phyloP scores from a whole-genome alignment of 2,888 invertebrate species.

The Campaea margaritaria region DNA sequence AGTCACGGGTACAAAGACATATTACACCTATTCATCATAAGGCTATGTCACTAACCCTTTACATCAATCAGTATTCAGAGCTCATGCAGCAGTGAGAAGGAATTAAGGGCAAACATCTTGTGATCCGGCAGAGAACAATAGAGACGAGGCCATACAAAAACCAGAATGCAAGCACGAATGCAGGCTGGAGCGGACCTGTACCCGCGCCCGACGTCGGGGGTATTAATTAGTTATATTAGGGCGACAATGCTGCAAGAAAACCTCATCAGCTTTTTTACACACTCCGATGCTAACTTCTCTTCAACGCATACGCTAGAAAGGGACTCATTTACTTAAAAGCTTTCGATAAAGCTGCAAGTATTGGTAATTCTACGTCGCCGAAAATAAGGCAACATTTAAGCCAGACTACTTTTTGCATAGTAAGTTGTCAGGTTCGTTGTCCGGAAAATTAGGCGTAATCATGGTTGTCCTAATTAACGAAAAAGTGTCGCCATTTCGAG shows the following conservation, averaged over 20 bases:
- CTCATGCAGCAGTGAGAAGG: conserved; percentile 79
- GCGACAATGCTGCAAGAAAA: conserved; percentile 64
- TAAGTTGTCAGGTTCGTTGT: conserved; percentile 53
- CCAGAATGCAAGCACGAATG: conserved; percentile 67
- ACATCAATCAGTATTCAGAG: conserved; percentile 74
- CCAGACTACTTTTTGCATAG: conserved; percentile 32
- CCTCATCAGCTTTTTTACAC: conserved; percentile 46
- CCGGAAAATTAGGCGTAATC: conserved; percentile 74
- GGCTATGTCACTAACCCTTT: conserved; percentile 47
- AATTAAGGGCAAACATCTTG: conserved; percentile 80
- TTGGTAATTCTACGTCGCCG: conserved; percentile 2
- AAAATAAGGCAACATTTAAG: conserved; percentile 21
- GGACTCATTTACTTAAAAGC: conserved; percentile 9
- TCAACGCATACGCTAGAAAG: conserved; percentile 20
- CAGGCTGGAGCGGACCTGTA: conserved; percentile 63
- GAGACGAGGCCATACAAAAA: conserved; percentile 74
- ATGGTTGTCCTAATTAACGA: conserved; percentile 81
- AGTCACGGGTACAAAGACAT: conserved; percentile 7
- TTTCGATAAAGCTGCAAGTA: conserved; percentile 2
- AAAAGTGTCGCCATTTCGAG: conserved; percentile 77
- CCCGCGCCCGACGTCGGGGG: conserved; percentile 57
- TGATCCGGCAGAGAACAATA: conserved; percentile 80
- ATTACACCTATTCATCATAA: conserved; percentile 28
- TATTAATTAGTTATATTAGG: conserved; percentile 81
- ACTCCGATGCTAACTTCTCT: conserved; percentile 12